Base-by-base conservation (phyloP, 1,140 invertebrate species). In the Cherax destructor region DNA sequence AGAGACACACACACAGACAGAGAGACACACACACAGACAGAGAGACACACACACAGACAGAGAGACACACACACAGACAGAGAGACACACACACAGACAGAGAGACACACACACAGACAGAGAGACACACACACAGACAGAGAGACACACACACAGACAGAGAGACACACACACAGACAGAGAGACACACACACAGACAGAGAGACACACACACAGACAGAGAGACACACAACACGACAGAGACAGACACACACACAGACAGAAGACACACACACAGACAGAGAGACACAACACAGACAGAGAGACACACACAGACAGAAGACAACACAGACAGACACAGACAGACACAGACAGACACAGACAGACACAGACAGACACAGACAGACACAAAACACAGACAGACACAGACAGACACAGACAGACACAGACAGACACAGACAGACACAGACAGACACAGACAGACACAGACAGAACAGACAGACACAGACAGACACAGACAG, bases 1-100 rank as follows among this genome's bases (percentile, higher is more conserved):
- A 47, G 30, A 47, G 30, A 47, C 5, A 47, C n/a, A 47, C 5
- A 47, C 24, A 47, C 4, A 47, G 30, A 47, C 4, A 47, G 78
- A 80, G 30, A 47, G 78, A 80, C n/a, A 80, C 24, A 80, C n/a
- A 80, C n/a, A 80, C 24, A 80, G 30, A 80, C n/a, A 80, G 30
- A 80, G 30, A 80, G 78, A 80, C 24, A 80, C 24, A 80, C n/a
- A 80, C 24, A 80, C n/a, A 80, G 7, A 10, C 5, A 47, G 30
- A 80, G 78, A 80, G 7, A 80, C 41, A 50, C 4, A 80, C 24
- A 49, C 4, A 80, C 5, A 80, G 30, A 80, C 6, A 80, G 78
- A 50, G 4, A 80, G 16, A 80, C 4, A 50, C 24, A 80, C 0
- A 80, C 7, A 80, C 13, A 80, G 7, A 80, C 6, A 80, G 30